A percentile compares a stretch with the other conserved stretches of the same genome.
Evolutionary conservation across 1,140 invertebrate species (phyloP).

Genomic region (Drosophila cardini): DNA sequence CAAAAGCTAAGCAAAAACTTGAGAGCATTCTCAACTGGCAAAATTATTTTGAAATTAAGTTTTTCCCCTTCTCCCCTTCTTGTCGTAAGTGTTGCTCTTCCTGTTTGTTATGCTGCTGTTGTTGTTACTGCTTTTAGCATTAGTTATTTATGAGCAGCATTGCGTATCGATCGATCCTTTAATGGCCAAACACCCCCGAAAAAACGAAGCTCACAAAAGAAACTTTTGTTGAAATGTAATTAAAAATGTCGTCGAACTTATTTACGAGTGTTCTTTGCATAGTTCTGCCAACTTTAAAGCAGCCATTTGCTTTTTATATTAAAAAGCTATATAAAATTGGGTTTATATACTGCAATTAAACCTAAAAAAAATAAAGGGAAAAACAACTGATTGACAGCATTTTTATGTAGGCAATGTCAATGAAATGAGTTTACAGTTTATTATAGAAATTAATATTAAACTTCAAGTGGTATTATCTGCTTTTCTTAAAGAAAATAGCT

Average conservation of each 20-base stretch:
- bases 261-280: slow-evolving; percentile 76
- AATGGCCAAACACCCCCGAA: slow-evolving; percentile 38
- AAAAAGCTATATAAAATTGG: slow-evolving; percentile 4
- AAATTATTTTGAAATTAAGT: slow-evolving; percentile 83
- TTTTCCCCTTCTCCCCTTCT: slow-evolving; percentile 23
- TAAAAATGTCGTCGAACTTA: slow-evolving; percentile 83
- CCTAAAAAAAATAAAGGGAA: neutral
- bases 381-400: neutral
- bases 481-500: too few species aligned
- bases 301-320: slow-evolving; percentile 30
- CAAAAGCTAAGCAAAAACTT: slow-evolving; percentile 64
- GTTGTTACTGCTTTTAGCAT: slow-evolving; percentile 48
- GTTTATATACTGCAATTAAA: neutral
- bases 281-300: slow-evolving; percentile 63
- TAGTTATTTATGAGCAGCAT: slow-evolving; percentile 74
- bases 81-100: slow-evolving; percentile 23
- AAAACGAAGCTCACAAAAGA: neutral
- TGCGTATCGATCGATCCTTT: slow-evolving; percentile 76
- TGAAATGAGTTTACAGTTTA: too few species aligned
- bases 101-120: slow-evolving; percentile 13
- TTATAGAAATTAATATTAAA: too few species aligned
- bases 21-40: slow-evolving; percentile 40
- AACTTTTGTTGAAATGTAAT: slow-evolving; percentile 80
- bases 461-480: too few species aligned
- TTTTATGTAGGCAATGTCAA: too few species aligned